Percentiles rank a stretch among this genome's conserved stretches.
phyloP scores from a whole-genome alignment of 2,113 vertebrate genomes.

The Dromiciops gliroides region DNA sequence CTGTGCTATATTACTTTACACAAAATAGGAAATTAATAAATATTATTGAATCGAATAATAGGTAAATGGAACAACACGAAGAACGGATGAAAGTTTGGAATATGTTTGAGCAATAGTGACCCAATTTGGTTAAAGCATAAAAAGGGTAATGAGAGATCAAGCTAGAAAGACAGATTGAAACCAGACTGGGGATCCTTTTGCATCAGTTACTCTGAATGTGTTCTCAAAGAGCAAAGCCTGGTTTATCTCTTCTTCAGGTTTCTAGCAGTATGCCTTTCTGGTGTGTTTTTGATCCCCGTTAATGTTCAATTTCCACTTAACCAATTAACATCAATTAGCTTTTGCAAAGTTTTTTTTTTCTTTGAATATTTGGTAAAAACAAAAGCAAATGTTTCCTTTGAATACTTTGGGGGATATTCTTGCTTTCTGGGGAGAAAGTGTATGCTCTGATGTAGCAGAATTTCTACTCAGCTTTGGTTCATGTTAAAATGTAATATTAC shows the following conservation, averaged over 20 bases:
- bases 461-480: not conserved
- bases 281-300: no score
- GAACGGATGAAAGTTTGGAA: not conserved
- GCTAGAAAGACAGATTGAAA: not conserved
- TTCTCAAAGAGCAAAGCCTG: not conserved
- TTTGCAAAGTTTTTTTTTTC: no score
- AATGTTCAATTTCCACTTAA: no score
- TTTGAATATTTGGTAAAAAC: no score
- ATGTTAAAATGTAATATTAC: not conserved
- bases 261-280: not conserved
- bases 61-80: not conserved
- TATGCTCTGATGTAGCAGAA: no score
- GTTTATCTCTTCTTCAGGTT: not conserved
- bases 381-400: no score
- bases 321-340: no score
- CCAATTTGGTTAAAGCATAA: not conserved
- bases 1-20: not conserved
- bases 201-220: not conserved
- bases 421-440: no score
- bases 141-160: not conserved
- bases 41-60: not conserved
- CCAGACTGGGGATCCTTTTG: not conserved
- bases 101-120: not conserved
- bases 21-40: not conserved
- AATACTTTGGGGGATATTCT: no score